Evolutionary conservation across 2,888 invertebrate species (phyloP).

Genomic region (Netelia melanura): DNA sequence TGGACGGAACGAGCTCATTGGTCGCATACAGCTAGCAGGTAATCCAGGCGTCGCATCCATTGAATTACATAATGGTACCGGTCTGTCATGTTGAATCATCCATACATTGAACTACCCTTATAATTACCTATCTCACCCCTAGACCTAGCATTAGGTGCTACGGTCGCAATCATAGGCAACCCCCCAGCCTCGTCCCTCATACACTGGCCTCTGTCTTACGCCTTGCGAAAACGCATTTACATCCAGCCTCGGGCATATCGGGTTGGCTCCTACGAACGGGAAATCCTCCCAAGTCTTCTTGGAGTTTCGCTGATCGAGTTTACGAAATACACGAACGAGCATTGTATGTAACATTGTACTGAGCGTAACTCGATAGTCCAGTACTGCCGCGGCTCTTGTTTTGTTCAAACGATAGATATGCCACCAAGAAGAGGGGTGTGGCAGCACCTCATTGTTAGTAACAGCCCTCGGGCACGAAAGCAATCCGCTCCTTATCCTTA

Average conservation of each 20-base stretch:
- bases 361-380: constrained; percentile 38
- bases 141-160: not conserved
- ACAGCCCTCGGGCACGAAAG: constrained; percentile 22
- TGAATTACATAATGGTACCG: not conserved
- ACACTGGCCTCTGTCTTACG: too few relatives aligned
- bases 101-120: not conserved
- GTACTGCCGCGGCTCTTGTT: too few relatives aligned
- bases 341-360: constrained; percentile 21
- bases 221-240: not conserved
- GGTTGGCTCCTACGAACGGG: not conserved
- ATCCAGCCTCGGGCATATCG: constrained; percentile 6
- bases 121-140: not conserved
- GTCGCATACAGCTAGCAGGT: constrained; percentile 97
- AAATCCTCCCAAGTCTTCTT: not conserved
- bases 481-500: not conserved
- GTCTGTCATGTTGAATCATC: not conserved
- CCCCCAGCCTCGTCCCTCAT: not conserved
- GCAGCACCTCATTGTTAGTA: too few relatives aligned
- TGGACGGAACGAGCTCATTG: constrained; percentile 96
- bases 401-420: too few relatives aligned
- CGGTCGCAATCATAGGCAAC: not conserved
- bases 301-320: constrained; percentile 43
- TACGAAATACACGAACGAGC: constrained; percentile 42
- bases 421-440: not conserved
- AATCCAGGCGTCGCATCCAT: constrained; percentile 55